Conservation (phyloP, 37 sponge, comb jelly and placozoan species). For the Haliclona indistincta region DNA sequence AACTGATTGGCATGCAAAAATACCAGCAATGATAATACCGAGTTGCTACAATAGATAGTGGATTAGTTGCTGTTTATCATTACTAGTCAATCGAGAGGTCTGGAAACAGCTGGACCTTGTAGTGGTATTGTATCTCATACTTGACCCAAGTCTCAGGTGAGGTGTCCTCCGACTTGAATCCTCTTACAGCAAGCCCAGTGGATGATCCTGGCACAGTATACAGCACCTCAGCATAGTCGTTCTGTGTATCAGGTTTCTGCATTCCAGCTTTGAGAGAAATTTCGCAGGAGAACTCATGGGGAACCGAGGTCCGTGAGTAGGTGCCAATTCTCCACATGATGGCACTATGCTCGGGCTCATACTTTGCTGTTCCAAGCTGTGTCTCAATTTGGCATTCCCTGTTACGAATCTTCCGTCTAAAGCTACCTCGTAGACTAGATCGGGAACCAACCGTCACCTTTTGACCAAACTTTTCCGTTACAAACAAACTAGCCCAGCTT, state of each 20-base stretch:
- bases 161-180: constrained; percentile 52
- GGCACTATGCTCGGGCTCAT: constrained; percentile 72
- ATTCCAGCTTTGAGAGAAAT: constrained; percentile 72
- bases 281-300: constrained; percentile 74
- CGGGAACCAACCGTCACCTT: constrained; percentile 74
- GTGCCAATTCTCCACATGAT: constrained; percentile 83
- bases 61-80: too few relatives aligned
- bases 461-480: constrained; percentile 68
- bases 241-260: constrained; percentile 56
- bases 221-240: constrained; percentile 64
- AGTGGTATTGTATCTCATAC: constrained; percentile 85
- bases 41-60: too few relatives aligned
- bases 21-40: too few relatives aligned
- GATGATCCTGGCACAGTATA: constrained; percentile 82
- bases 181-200: constrained; percentile 60
- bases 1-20: too few relatives aligned
- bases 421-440: constrained; percentile 71
- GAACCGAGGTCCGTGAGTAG: constrained; percentile 38
- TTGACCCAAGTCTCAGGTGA: constrained; percentile 84
- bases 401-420: constrained; percentile 67
- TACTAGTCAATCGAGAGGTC: constrained; percentile 81
- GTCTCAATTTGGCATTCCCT: constrained; percentile 36
- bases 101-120: constrained; percentile 88
- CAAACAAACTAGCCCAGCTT: constrained; percentile 66
- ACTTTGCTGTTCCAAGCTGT: constrained; percentile 73